A percentile compares a stretch with the other conserved stretches of the same genome.
Evolutionary conservation across 2,113 vertebrate genomes (phyloP).

Genomic region (Hippocampus abdominalis): DNA sequence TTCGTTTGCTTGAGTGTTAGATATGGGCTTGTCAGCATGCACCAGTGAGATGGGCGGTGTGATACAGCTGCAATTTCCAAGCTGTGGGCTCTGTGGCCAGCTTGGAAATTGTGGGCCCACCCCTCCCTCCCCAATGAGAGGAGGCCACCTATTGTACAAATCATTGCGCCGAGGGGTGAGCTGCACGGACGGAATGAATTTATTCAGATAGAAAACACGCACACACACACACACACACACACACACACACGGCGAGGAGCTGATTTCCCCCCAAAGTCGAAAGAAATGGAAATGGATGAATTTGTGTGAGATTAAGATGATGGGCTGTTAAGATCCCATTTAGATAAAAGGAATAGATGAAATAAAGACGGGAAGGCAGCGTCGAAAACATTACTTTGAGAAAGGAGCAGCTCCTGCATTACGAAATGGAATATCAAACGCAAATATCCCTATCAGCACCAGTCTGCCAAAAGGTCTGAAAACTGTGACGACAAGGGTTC

Average conservation of each 20-base stretch:
- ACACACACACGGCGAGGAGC: background rate
- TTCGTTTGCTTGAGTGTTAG: slow-evolving; percentile 41
- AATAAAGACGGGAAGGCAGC: slow-evolving; percentile 24
- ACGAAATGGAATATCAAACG: background rate
- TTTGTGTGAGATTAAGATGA: slow-evolving; percentile 22
- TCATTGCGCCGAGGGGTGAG: slow-evolving; percentile 12
- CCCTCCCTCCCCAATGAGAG: slow-evolving; percentile 23
- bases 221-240: background rate
- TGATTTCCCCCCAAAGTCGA: background rate
- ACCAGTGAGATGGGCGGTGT: slow-evolving; percentile 20
- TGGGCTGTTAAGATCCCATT: slow-evolving; percentile 26
- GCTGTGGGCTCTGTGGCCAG: slow-evolving; percentile 26
- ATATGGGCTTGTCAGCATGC: slow-evolving; percentile 48
- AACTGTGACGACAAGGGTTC: background rate
- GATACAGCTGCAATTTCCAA: slow-evolving; percentile 50
- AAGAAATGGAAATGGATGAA: slow-evolving; percentile 18
- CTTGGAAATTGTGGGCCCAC: slow-evolving; percentile 31
- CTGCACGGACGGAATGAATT: slow-evolving; percentile 17
- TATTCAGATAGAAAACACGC: slow-evolving; percentile 14
- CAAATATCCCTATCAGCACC: background rate
- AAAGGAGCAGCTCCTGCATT: background rate
- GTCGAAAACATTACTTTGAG: slow-evolving; percentile 8
- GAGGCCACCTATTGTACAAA: slow-evolving; percentile 32
- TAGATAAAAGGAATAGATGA: slow-evolving; percentile 13
- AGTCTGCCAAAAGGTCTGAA: background rate